Conservation (phyloP, 2,888 invertebrate species). For the Ophion ellenae region DNA sequence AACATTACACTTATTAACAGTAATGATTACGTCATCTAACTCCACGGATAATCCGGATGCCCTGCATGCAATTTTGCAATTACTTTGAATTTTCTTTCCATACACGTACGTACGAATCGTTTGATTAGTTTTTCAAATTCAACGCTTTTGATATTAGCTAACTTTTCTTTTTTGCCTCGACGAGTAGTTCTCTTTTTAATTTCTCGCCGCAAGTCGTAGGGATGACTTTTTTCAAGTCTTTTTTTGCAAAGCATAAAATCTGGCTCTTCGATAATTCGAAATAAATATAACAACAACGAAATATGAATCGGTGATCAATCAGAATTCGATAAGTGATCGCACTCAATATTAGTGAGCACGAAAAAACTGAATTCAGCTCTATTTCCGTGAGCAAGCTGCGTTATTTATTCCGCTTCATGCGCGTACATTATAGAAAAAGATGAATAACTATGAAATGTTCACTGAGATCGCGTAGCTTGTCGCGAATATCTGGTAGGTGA, state of each 20-base stretch:
- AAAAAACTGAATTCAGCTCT: too few species aligned
- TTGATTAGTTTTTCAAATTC: constrained; percentile 73
- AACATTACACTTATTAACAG: constrained; percentile 67
- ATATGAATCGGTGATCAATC: too few species aligned
- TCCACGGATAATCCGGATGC: constrained; percentile 60
- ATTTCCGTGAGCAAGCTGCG: too few species aligned
- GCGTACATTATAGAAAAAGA: too few species aligned
- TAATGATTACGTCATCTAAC: constrained; percentile 66
- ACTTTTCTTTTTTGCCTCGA: constrained; percentile 43
- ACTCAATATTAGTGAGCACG: too few species aligned
- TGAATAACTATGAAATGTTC: too few species aligned
- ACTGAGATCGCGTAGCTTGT: too few species aligned
- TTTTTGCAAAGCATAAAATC: background rate
- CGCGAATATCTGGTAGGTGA: too few species aligned
- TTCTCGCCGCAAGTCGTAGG: background rate
- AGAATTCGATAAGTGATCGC: too few species aligned
- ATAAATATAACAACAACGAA: background rate
- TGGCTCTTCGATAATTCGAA: background rate
- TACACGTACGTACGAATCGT: constrained; percentile 65
- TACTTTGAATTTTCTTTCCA: constrained; percentile 8
- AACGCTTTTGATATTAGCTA: constrained; percentile 66
- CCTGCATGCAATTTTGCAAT: constrained; percentile 47
- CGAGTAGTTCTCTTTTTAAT: constrained; percentile 4
- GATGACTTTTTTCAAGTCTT: background rate
- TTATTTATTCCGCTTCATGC: too few species aligned